These are phyloP conservation scores for Achatina immaculata DNA, from an alignment of 1,140 invertebrate species.

Conservation along the genomic window DNA sequence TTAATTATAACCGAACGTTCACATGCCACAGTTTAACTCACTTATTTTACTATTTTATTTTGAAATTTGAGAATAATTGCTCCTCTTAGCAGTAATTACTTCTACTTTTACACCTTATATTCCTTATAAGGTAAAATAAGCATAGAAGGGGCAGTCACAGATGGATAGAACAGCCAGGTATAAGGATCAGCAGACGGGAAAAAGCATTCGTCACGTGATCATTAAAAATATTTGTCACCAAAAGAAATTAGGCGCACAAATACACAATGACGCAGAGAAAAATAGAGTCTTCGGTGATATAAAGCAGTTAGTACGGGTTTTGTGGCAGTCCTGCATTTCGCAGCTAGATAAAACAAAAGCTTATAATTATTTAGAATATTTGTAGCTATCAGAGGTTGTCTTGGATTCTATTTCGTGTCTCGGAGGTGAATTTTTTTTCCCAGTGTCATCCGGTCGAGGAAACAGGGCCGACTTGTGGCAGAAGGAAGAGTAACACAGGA, in stretches of 20 bases:
- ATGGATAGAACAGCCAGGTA: constrained; percentile 43
- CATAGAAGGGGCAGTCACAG: not conserved
- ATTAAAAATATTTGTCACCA: constrained; percentile 27
- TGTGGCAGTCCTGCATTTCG: too few relatives aligned
- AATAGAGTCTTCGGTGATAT: not conserved
- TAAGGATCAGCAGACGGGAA: constrained; percentile 18
- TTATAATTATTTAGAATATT: too few relatives aligned
- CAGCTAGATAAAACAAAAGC: too few relatives aligned
- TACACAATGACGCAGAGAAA: constrained; percentile 7
- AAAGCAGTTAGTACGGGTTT: too few relatives aligned
- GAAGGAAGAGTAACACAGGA: not conserved
- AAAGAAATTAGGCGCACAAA: constrained; percentile 27
- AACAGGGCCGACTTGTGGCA: constrained; percentile 11
- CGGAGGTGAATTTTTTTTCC: not conserved
- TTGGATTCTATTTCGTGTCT: constrained; percentile 24
- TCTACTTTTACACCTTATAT: too few relatives aligned
- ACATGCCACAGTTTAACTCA: too few relatives aligned
- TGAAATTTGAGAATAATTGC: too few relatives aligned
- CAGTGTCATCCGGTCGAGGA: constrained; percentile 15
- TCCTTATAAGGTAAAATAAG: constrained; percentile 15
- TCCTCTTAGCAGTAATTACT: too few relatives aligned
- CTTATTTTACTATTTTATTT: too few relatives aligned
- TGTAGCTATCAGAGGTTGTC: too few relatives aligned
- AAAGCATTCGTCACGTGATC: constrained; percentile 39
- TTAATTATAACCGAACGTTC: too few relatives aligned